Evolutionary conservation across 2,797 vertebrate species (phyloP).

Genomic region (Macrochelys suwanniensis): DNA sequence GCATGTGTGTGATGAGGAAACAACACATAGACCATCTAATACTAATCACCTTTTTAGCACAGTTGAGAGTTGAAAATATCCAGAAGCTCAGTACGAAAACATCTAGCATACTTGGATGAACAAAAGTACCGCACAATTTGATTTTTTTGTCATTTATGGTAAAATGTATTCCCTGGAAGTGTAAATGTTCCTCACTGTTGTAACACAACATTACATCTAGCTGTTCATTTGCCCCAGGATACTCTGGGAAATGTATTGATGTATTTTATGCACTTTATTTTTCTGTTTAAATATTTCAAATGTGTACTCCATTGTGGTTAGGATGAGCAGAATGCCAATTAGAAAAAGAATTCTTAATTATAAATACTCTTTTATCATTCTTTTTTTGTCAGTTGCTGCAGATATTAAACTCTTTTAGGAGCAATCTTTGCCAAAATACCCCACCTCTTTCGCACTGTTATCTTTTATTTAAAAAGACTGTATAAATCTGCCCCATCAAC

Average conservation of each 20-base stretch:
- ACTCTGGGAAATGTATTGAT: not conserved
- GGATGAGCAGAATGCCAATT: constrained; percentile 26
- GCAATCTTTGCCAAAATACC: not conserved
- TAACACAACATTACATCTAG: not conserved
- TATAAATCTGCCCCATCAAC: not conserved
- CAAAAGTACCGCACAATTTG: not conserved
- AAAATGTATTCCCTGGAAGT: not conserved
- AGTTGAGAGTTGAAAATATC: not conserved
- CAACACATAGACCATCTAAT: not conserved
- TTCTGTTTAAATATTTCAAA: constrained; percentile 42
- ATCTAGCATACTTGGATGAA: accelerated
- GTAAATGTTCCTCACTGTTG: accelerated
- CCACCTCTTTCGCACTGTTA: constrained; percentile 11
- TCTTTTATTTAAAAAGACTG: not conserved
- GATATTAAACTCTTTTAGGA: not conserved
- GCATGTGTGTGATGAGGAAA: not conserved
- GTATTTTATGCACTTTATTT: constrained; percentile 10
- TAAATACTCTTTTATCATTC: not conserved
- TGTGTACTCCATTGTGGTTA: not conserved
- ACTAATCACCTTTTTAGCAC: not conserved
- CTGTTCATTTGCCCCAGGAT: not conserved
- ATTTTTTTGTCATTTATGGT: not conserved
- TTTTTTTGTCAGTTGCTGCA: not conserved
- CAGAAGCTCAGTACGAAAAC: not conserved
- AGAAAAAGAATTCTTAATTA: not conserved